Evolutionary conservation across 92 coral and sea anemone genomes (phyloP), one percentile per base, ranked within the genome.

Genomic region (Bergia sp.): DNA sequence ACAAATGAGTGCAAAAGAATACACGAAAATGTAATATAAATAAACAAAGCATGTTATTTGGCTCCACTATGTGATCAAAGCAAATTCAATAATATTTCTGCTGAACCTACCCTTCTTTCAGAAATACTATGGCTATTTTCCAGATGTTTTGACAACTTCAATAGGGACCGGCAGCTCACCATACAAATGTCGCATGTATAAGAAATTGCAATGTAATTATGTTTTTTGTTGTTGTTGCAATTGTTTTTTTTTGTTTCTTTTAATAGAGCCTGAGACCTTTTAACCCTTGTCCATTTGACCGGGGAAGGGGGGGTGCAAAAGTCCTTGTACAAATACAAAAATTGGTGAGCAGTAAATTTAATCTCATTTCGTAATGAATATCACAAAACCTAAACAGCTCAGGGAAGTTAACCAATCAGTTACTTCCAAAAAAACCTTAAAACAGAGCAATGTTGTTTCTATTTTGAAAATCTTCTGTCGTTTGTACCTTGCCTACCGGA

Each of bases 151-250:
- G 81, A 77, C 81, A 77, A 43, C 81, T 45, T 44, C 57, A 77
- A 21, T 77, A 77, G 37, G 57, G 81, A 77, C 20, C 57, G 57
- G 61, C 81, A 77, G 81, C 58, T 77, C 81, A 77, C 79, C 81
- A 77, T 77, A 77, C 81, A 77, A 77, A 77, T 77, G 57, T 77
- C 81, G 81, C 81, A 77, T 40, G 29, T 77, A 61, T 77, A 77
- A 77, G 55, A 77, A 77, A 77, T 44, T 77, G 81, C 61, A 42
- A 44, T 77, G 40, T 77, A 76, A 76, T 18, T 76, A 76, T 38
- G 80, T 6, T 76, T 76, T 76, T 37, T 6, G 49, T 37, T 76
- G 53, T 41, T 76, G 43, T 37, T 23, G 77, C 77, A 15, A 29
- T 29, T 29, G 29, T 29, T 29, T 29, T 29, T 29, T 21, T 37